Conservation (phyloP, 64 coral and sea anemone genomes). For the Stichodactyla mertensii region DNA sequence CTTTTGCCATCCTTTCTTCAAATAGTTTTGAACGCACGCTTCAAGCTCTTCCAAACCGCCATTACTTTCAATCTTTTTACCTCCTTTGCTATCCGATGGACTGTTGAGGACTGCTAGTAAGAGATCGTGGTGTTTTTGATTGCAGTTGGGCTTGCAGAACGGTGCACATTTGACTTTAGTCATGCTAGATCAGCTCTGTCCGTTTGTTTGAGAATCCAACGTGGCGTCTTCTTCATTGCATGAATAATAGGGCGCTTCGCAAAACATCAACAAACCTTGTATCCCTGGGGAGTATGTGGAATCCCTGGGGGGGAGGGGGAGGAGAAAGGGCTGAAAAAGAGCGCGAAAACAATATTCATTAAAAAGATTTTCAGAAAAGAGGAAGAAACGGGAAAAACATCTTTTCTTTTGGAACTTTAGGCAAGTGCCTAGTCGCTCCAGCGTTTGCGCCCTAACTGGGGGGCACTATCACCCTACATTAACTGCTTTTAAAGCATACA, state of each 20-base stretch:
- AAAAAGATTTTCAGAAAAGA: not conserved
- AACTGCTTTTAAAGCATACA: too few species aligned
- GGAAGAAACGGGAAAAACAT: not conserved
- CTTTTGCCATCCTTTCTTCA: constrained; percentile 50
- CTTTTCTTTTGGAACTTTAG: too few species aligned
- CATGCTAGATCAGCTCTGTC: not conserved
- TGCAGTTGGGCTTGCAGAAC: constrained; percentile 19
- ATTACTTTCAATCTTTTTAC: not conserved
- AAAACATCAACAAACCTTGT: not conserved
- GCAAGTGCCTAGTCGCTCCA: too few species aligned
- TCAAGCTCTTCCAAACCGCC: not conserved
- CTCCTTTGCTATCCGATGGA: not conserved
- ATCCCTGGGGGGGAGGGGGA: not conserved
- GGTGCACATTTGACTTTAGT: constrained; percentile 31
- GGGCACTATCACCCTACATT: too few species aligned
- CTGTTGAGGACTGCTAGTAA: constrained; percentile 4
- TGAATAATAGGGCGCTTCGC: not conserved
- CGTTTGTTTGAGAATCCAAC: not conserved
- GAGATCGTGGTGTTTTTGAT: constrained; percentile 38
- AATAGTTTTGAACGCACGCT: not conserved
- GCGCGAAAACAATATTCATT: too few species aligned
- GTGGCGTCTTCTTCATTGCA: not conserved
- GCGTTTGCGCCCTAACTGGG: too few species aligned
- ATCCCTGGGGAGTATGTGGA: not conserved
- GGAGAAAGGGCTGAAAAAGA: not conserved